Evolutionary conservation across 2,888 invertebrate genomes (phyloP).

Genomic region (Penaeus monodon): DNA sequence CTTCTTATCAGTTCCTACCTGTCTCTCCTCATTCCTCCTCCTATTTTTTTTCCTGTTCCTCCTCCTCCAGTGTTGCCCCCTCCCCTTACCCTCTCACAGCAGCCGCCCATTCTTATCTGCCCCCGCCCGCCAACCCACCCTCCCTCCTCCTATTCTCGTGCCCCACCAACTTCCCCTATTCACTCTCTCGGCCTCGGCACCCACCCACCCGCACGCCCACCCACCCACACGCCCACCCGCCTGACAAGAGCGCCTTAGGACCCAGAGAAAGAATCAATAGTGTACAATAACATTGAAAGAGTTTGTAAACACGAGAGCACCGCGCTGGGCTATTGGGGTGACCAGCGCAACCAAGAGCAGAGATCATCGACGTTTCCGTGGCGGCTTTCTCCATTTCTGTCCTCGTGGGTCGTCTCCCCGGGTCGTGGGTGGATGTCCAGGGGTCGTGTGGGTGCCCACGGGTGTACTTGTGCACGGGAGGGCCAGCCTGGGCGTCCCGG

Average conservation of each 20-base stretch:
- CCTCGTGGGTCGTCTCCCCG: too few species aligned
- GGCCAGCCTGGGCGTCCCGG: too few species aligned
- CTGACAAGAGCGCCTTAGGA: conserved; percentile 11
- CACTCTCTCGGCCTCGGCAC: background rate
- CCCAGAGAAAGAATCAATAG: conserved; percentile 51
- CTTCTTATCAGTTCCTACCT: too few species aligned
- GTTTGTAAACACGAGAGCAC: conserved; percentile 41
- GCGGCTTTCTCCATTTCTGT: too few species aligned
- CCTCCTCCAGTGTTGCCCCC: background rate
- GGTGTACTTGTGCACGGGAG: too few species aligned
- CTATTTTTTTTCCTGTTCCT: background rate
- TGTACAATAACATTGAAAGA: conserved; percentile 55
- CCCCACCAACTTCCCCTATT: conserved; percentile 14
- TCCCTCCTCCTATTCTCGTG: background rate
- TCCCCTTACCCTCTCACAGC: background rate
- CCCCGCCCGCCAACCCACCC: background rate
- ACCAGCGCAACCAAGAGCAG: conserved; percentile 34
- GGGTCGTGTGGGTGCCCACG: too few species aligned
- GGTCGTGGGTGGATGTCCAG: too few species aligned
- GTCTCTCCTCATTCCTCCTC: too few species aligned
- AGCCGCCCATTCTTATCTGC: background rate
- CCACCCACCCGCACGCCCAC: conserved; percentile 3
- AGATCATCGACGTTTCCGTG: too few species aligned
- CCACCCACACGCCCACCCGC: background rate
- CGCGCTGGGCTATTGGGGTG: conserved; percentile 46